phyloP scores from a whole-genome alignment of 92 coral and sea anemone species.

The Bergia sp. region DNA sequence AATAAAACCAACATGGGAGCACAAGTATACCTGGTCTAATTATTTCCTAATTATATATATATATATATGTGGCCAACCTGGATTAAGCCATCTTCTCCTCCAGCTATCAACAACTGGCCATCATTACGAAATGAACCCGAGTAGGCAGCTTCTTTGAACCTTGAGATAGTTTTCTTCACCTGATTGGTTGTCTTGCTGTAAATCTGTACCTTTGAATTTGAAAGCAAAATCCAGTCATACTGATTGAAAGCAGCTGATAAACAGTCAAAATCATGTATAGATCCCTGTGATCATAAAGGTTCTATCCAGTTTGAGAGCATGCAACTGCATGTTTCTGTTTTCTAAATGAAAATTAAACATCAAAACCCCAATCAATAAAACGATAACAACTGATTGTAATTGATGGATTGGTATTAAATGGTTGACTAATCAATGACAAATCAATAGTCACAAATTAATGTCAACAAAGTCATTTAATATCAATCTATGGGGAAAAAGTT shows the following conservation, averaged over 20 bases:
- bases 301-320: too few species aligned
- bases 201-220: slow-evolving; percentile 71
- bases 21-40: too few species aligned
- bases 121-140: slow-evolving; percentile 87
- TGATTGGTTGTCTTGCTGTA: slow-evolving; percentile 88
- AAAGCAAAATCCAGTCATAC: not conserved
- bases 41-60: not conserved
- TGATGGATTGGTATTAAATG: too few species aligned
- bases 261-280: not conserved
- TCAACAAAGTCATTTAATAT: not conserved
- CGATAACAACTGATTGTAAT: too few species aligned
- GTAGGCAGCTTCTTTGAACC: slow-evolving; percentile 82
- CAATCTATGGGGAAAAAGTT: too few species aligned
- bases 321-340: too few species aligned
- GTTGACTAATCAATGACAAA: too few species aligned
- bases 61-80: slow-evolving; percentile 55
- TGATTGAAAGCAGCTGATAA: not conserved
- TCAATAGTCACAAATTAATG: not conserved
- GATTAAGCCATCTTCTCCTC: slow-evolving; percentile 77
- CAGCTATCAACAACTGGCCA: slow-evolving; percentile 90
- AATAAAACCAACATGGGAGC: too few species aligned
- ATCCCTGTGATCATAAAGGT: too few species aligned
- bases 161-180: slow-evolving; percentile 80
- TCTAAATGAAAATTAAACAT: not conserved
- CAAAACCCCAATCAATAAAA: not conserved